Evolutionary conservation across 2,113 vertebrate genomes (phyloP), one percentile per base, ranked within the genome.

Genomic region (Lagopus muta): DNA sequence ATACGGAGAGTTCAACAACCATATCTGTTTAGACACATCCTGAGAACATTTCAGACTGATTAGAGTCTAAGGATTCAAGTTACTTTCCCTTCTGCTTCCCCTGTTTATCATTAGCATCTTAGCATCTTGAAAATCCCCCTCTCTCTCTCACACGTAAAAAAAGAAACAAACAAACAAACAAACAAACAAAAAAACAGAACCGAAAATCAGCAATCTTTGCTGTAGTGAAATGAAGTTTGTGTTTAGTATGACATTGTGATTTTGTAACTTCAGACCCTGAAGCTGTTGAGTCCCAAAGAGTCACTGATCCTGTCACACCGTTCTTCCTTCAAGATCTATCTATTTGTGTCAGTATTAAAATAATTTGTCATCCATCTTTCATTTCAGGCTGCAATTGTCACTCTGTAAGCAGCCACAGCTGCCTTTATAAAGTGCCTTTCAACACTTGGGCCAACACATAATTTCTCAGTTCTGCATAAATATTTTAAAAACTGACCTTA

Each of bases 201-300:
- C 47, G 25, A 71, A 16, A 32, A 73, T 11, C 4, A 4, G 66
- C 11, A 47, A 19, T 47, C 57, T 38, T 77, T 40, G 2, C 40
- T 45, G 60, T 11, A 61, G 9, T 28, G 57, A 27, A 78, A 20
- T 38, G 1, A n/a, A 62, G 3, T 22, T 72, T 24, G 4, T 15
- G 65, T 71, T 76, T 38, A 58, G 16, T 6, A 1, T 0, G 0
- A 27, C 0, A 0, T 11, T 77, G 36, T 32, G 47, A 62, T 67
- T 11, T 15, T 28, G 40, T 45, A 55, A 64, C 74, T 61, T 66
- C 78, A 32, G 36, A 11, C 47, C 60, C 57, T 25, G 18, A n/a
- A 64, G 76, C 14, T 69, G 42, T 34, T 48, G 72, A 38, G 58
- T 43, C 57, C 3, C 0, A 21, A 22, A 21, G 22, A 78, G 47